Base-by-base conservation (phyloP, 2,113 vertebrate genomes). In the Sialia sialis region DNA sequence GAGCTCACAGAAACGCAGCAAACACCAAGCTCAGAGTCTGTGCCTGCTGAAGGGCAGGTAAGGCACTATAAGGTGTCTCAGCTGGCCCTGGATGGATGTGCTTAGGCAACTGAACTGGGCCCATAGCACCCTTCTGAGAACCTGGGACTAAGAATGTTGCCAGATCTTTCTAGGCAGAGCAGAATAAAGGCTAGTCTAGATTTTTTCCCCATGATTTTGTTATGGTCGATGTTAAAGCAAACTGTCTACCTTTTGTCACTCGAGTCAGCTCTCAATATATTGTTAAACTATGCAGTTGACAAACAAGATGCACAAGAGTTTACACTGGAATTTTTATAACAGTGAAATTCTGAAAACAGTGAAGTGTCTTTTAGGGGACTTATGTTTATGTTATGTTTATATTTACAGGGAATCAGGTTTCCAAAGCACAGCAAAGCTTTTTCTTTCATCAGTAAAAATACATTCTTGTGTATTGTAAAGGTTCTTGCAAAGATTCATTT, bases 21-120 rank as follows among this genome's bases (percentile, higher is more conserved):
- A 55, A 76, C 8, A 7, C 4, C 13, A 38, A 0, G 1, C 13
- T 14, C 48, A 21, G 59, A 55, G 4, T 11, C 36, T 46, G 54
- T 2, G 14, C 7, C 25, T 52, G 32, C 26, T 29, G 41, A 36
- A 76, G 62, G 30, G 36, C 54, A n/a, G 10, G 21, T 56, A 32
- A 7, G 21, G 27, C 48, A 17, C 20, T 34, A 4, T 30, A 11
- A 29, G 22, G 7, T 18, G 22, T 44, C 34, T 69, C 54, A 69
- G 18, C 14, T 64, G 30, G 8, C 36, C 38, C n/a, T 51, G 29
- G 19, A 21, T 17, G n/a, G n/a, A 38, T 39, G 6, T 38, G 23
- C 59, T 85, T 52, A 60, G n/a, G n/a, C 48, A 52, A n/a, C 8
- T 60, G 27, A 74, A 41, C 9, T 20, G 15, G 52, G 11, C 10